Percentiles rank a stretch among this genome's conserved stretches.
Evolutionary conservation across 2,797 vertebrate species (phyloP).

Genomic region (Urosaurus nigricauda): DNA sequence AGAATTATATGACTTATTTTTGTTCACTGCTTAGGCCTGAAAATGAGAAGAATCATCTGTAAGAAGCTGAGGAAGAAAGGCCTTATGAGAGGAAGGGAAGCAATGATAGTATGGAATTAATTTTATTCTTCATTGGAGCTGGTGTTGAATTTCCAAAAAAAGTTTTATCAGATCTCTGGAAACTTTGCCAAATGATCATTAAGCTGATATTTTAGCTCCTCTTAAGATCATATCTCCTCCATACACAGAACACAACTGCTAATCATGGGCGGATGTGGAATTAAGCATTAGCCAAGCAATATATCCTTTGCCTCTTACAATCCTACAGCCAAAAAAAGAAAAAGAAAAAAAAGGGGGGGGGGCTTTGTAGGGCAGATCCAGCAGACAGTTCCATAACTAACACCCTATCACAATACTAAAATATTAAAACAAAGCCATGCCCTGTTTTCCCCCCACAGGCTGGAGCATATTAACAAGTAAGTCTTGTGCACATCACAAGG

Average conservation of each 20-base stretch:
- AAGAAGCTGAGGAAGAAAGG: slow-evolving; percentile 26
- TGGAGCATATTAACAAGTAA: not conserved
- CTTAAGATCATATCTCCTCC: slow-evolving; percentile 51
- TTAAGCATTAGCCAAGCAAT: slow-evolving; percentile 47
- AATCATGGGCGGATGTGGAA: slow-evolving; percentile 57
- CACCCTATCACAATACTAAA: slow-evolving; percentile 40
- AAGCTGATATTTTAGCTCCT: slow-evolving; percentile 54
- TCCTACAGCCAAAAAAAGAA: not conserved
- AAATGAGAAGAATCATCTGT: slow-evolving; percentile 44
- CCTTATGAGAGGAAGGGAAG: not conserved
- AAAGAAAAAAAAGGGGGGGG: not conserved
- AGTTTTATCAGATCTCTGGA: slow-evolving; percentile 53
- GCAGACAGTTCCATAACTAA: slow-evolving; percentile 26
- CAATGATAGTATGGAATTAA: slow-evolving; percentile 59
- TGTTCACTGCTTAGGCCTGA: not conserved
- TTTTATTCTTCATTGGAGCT: slow-evolving; percentile 60
- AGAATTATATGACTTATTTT: not conserved
- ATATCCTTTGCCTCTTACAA: slow-evolving; percentile 8
- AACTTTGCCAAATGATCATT: slow-evolving; percentile 60
- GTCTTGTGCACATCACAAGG: not conserved
- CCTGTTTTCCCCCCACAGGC: not conserved
- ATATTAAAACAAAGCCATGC: slow-evolving; percentile 20
- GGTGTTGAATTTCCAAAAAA: slow-evolving; percentile 54
- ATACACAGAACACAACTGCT: slow-evolving; percentile 45
- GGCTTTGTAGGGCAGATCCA: slow-evolving; percentile 12